A percentile compares a stretch with the other conserved stretches of the same genome.
These are phyloP conservation scores for Scaptomyza cyrtandrae DNA, from an alignment of 2,888 invertebrate genomes.

Conservation along the genomic window DNA sequence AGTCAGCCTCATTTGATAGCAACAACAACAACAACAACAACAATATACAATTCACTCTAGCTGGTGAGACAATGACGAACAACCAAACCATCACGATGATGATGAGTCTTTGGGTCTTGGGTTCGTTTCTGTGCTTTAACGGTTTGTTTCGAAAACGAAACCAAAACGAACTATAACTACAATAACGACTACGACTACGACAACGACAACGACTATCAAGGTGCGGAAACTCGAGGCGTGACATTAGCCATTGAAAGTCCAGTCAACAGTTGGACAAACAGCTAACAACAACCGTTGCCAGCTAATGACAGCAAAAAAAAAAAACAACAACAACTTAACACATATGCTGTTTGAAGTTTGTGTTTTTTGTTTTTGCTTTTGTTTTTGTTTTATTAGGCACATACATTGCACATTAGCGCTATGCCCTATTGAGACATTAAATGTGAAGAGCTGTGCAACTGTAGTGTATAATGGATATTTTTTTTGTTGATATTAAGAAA, in stretches of 20 bases:
- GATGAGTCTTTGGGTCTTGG: constrained; percentile 2
- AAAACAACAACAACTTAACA: constrained; percentile 11
- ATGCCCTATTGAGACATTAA: neutral
- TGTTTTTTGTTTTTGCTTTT: neutral
- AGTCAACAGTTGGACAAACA: constrained; percentile 11
- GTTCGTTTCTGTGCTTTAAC: constrained; percentile 1
- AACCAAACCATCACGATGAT: constrained; percentile 13
- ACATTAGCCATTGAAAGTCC: constrained; percentile 49
- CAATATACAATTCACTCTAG: neutral
- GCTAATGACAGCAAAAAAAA: constrained; percentile 42
- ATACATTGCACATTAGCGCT: constrained; percentile 19
- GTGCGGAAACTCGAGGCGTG: constrained; percentile 64
- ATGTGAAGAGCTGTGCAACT: neutral
- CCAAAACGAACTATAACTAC: constrained; percentile 46
- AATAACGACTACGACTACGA: constrained; percentile 1
- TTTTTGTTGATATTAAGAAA: neutral
- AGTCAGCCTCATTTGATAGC: constrained; percentile 2
- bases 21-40: too few species aligned
- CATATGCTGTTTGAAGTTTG: constrained; percentile 2
- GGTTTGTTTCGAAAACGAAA: constrained; percentile 43
- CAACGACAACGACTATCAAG: too few species aligned
- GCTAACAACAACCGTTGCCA: constrained; percentile 24
- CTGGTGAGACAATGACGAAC: neutral
- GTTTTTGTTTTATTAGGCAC: too few species aligned
- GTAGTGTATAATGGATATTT: neutral